These are phyloP conservation scores for Tenthredo scrophulariae DNA, from an alignment of 2,888 invertebrate genomes.

Conservation along the genomic window DNA sequence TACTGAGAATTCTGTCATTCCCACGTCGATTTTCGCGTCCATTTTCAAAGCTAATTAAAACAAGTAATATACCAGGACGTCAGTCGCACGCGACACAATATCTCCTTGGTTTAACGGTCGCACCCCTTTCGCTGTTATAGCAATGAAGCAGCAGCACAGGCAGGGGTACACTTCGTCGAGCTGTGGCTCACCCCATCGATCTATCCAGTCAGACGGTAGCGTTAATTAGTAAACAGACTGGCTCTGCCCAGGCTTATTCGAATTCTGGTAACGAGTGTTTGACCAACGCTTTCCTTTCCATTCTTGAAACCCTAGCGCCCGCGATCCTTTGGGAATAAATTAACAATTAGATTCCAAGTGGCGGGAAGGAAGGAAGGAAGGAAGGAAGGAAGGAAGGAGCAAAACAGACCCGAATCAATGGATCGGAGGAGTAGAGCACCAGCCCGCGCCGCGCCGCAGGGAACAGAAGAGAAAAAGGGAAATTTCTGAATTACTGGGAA, in stretches of 20 bases:
- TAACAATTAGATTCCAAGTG: constrained; percentile 65
- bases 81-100: constrained; percentile 66
- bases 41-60: constrained; percentile 69
- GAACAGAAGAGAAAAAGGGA: constrained; percentile 7
- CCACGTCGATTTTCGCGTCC: constrained; percentile 69
- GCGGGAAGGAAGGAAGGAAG: constrained; percentile 33
- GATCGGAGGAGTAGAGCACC: constrained; percentile 8
- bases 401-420: constrained; percentile 53
- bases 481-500: constrained; percentile 53
- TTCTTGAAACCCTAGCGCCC: constrained; percentile 56
- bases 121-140: constrained; percentile 48
- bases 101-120: constrained; percentile 61
- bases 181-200: constrained; percentile 60
- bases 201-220: constrained; percentile 57
- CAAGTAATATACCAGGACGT: constrained; percentile 58
- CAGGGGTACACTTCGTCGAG: constrained; percentile 2
- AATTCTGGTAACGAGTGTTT: constrained; percentile 75
- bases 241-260: constrained; percentile 68
- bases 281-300: constrained; percentile 70
- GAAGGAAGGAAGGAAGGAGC: constrained; percentile 13
- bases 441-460: background rate
- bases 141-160: background rate
- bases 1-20: constrained; percentile 63
- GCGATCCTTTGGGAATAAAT: constrained; percentile 66
- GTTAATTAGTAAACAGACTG: constrained; percentile 73